Evolutionary conservation across 23 tunicate genomes (phyloP).

Genomic region (Corella eumyota): DNA sequence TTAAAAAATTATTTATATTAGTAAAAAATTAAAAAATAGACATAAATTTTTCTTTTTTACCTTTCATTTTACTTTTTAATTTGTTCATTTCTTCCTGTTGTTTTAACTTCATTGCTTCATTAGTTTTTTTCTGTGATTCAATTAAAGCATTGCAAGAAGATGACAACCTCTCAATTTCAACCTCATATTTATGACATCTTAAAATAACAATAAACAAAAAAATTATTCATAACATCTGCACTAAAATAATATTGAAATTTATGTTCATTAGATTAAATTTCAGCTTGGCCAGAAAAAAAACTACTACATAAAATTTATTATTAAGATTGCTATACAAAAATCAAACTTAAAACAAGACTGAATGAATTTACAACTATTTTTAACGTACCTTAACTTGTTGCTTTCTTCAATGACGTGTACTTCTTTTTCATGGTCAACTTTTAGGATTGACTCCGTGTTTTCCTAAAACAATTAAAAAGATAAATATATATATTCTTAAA

Average conservation of each 20-base stretch:
- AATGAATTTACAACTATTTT: too few species aligned
- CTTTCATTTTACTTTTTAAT: conserved; percentile 57
- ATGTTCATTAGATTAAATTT: conserved; percentile 8
- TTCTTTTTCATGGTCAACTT: too few species aligned
- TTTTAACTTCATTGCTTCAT: conserved; percentile 11
- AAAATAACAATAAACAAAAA: too few species aligned
- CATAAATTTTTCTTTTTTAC: conserved; percentile 3
- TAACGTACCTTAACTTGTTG: too few species aligned
- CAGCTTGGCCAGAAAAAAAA: not conserved
- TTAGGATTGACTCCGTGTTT: too few species aligned
- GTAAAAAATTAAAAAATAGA: not conserved
- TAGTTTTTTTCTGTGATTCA: too few species aligned
- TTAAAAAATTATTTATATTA: not conserved
- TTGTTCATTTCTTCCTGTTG: conserved; percentile 46
- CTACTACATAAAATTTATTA: too few species aligned
- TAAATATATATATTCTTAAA: too few species aligned
- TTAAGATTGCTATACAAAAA: too few species aligned
- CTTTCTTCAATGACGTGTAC: too few species aligned
- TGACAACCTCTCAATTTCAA: conserved; percentile 23
- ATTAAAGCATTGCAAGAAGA: conserved; percentile 17
- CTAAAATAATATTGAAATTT: not conserved
- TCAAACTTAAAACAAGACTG: too few species aligned
- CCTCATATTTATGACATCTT: conserved; percentile 29
- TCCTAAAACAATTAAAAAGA: too few species aligned
- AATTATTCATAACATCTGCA: not conserved